These are phyloP conservation scores for cat (Felis catus) DNA, from an alignment of 2,113 vertebrate genomes.

Conservation along the genomic window F.catus_Fca126_mat1.0 CM031412.1:174381501-174382000, in stretches of 20 bases:
- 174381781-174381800: neutral
- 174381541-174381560: neutral
- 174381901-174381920: neutral
- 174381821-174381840: neutral
- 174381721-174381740: neutral
- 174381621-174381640: too few relatives aligned
- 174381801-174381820: neutral
- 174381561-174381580: neutral
- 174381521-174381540: neutral
- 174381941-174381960: neutral
- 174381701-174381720: fast-evolving
- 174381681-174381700: neutral
- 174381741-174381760: neutral
- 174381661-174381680: neutral
- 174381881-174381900: fast-evolving
- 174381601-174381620: neutral
- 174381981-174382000: neutral
- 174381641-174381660: neutral
- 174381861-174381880: neutral
- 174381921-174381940: neutral
- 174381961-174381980: neutral
- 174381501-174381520: neutral
- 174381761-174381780: neutral
- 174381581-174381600: neutral
- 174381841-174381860: neutral